phyloP scores from a whole-genome alignment of 2,113 vertebrate species.

The Amphiprion ocellaris region DNA sequence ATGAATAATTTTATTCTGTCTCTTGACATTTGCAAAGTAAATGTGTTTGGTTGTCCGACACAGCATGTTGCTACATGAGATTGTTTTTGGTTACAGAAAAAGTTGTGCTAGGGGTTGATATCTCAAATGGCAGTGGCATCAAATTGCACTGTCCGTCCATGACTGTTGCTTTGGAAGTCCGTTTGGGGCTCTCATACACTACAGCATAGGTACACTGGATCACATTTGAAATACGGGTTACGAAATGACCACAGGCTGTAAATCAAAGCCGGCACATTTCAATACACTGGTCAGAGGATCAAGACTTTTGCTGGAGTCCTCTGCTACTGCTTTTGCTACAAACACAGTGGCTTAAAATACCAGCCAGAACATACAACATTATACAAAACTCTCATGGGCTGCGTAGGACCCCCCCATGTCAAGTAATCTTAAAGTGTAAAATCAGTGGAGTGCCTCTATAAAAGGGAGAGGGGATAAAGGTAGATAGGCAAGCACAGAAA shows the following conservation, averaged over 20 bases:
- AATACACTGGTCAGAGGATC: too few relatives aligned
- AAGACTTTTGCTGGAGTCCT: too few relatives aligned
- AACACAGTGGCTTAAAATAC: too few relatives aligned
- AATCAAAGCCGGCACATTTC: too few relatives aligned
- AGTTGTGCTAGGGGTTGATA: background rate
- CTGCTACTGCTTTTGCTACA: too few relatives aligned
- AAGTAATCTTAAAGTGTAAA: conserved; percentile 2
- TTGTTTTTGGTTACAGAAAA: conserved; percentile 1
- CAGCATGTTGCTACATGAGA: background rate
- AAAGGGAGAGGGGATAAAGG: conserved; percentile 16
- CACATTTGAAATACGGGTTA: too few relatives aligned
- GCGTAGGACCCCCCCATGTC: background rate
- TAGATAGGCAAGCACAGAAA: conserved; percentile 20
- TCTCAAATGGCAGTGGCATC: background rate
- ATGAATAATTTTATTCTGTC: background rate
- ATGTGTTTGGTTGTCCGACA: background rate
- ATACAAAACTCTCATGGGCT: background rate
- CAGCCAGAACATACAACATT: background rate
- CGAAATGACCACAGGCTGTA: too few relatives aligned
- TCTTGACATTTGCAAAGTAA: background rate
- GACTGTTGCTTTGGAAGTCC: background rate
- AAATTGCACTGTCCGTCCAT: background rate
- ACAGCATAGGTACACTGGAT: too few relatives aligned
- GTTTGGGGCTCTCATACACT: too few relatives aligned
- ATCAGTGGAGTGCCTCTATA: conserved; percentile 10